Conservation (phyloP, 2,113 vertebrate species). For the Beaufortia kweichowensis region DNA sequence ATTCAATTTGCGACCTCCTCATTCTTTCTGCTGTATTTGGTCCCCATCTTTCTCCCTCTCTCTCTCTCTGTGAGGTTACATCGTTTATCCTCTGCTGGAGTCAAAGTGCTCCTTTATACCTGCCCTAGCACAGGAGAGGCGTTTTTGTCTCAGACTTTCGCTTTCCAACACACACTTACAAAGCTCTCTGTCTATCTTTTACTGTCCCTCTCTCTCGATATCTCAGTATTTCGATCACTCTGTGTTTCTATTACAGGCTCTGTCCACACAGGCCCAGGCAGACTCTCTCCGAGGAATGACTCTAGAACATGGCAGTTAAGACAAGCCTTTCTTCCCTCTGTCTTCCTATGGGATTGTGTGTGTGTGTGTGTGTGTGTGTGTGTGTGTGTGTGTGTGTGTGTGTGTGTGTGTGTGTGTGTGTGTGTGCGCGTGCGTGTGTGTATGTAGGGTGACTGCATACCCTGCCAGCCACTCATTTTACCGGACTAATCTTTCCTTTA, state of each 20-base stretch:
- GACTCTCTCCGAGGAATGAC: constrained; percentile 36
- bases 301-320: constrained; percentile 18
- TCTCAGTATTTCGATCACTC: constrained; percentile 60
- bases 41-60: constrained; percentile 39
- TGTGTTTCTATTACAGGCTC: constrained; percentile 62
- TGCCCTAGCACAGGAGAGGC: not conserved
- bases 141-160: not conserved
- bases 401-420: too few species aligned
- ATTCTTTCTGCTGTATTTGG: constrained; percentile 68
- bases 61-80: not conserved
- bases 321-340: constrained; percentile 24
- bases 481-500: constrained; percentile 17
- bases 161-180: not conserved
- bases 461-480: constrained; percentile 1
- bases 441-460: not conserved
- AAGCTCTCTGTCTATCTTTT: constrained; percentile 40
- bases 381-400: too few species aligned
- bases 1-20: constrained; percentile 79
- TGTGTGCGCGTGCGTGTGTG: too few species aligned
- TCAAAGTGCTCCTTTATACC: not conserved
- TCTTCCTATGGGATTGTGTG: too few species aligned
- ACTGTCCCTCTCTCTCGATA: constrained; percentile 47
- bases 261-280: constrained; percentile 61
- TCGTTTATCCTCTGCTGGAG: not conserved
- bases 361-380: too few species aligned